Evolutionary conservation across 2,797 vertebrate species (phyloP), one percentile per base, ranked within the genome.

Genomic region (Cossypha niveicapilla): DNA sequence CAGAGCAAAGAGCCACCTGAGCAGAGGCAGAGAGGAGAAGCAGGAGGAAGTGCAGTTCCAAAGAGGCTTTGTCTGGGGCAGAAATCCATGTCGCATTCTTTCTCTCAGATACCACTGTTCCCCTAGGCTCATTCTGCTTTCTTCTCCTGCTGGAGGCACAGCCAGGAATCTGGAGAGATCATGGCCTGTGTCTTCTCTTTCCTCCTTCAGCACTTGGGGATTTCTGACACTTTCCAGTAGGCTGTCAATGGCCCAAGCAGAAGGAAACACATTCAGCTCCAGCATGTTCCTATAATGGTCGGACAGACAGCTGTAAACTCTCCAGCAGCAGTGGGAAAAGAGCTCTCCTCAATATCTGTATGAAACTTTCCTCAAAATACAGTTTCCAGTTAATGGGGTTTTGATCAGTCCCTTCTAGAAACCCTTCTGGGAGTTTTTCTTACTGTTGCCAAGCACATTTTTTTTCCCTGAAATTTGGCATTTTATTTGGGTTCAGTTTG

Each of bases 61-160:
- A 72, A 82, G 17, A 18, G 13, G 32, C 16, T 66, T 89, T 28
- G 11, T 24, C 32, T 4, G 1, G 6, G 25, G 48, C 27, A 63
- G 45, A 56, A 80, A 47, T 3, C 5, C 32, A 48, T 0, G 0
- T 13, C 34, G 8, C n/a, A 28, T 16, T 41, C 79, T 60, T 60
- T n/a, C 5, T 8, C 7, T 60, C 51, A 44, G 37, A 42, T 8
- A 37, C 23, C 23, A 2, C 30, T 37, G 3, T 50, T 7, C 8
- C 5, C 4, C 6, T 22, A 3, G 42, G 45, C 5, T 30, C 7
- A 6, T 50, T 81, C 10, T 67, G 50, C 23, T 58, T 35, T 45
- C 45, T 63, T 62, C 18, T 2, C 9, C 44, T 68, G 23, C 30
- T 45, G 32, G 32, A 60, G n/a, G 18, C 12, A 45, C 5, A 16